phyloP scores from a whole-genome alignment of 37 sponge, comb jelly and placozoan species.

The Haliclona indistincta region DNA sequence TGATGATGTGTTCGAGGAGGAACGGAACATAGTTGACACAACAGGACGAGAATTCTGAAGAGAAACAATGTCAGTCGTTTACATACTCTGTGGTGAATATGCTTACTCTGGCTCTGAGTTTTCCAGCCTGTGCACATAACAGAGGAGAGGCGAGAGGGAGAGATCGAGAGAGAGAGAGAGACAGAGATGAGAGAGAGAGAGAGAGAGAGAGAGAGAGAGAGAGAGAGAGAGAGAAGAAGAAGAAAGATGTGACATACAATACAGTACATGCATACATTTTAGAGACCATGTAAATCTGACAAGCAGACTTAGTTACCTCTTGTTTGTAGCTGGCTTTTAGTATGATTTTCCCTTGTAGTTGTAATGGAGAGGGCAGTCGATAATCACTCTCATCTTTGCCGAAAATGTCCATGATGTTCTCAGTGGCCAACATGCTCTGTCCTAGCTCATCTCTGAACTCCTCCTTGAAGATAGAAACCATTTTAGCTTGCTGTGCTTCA shows the following conservation, averaged over 20 bases:
- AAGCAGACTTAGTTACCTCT: not conserved
- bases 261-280: not conserved
- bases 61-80: too few species aligned
- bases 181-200: too few species aligned
- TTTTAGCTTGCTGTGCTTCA: constrained; percentile 35
- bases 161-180: too few species aligned
- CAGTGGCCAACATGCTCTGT: constrained; percentile 20
- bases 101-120: too few species aligned
- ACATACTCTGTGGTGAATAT: too few species aligned
- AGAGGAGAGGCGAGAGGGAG: not conserved
- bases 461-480: constrained; percentile 60
- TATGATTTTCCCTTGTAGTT: constrained; percentile 73
- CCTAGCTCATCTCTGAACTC: not conserved
- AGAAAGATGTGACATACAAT: not conserved
- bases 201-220: not conserved
- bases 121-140: too few species aligned
- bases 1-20: too few species aligned
- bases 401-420: constrained; percentile 52
- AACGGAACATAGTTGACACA: too few species aligned
- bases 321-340: constrained; percentile 62
- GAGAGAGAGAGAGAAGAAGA: not conserved
- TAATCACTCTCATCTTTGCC: not conserved
- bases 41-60: too few species aligned
- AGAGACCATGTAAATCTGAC: not conserved
- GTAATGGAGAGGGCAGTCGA: constrained; percentile 65